Evolutionary conservation across 2,888 invertebrate species (phyloP).

Genomic region (Epinotia ramella): DNA sequence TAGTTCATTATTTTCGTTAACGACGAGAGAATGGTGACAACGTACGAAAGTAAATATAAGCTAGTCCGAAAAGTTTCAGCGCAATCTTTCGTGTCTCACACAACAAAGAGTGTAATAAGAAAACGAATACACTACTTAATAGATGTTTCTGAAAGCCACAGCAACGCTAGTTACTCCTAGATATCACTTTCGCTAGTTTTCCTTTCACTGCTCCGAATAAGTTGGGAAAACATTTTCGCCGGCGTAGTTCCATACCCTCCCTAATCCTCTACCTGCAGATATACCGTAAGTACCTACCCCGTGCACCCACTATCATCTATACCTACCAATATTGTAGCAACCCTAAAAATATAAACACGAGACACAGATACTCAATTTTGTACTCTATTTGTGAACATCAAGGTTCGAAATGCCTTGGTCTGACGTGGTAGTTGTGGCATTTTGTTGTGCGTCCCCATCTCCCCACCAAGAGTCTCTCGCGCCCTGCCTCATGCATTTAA

Average conservation of each 20-base stretch:
- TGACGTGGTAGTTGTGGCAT: conserved; percentile 54
- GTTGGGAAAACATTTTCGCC: conserved; percentile 83
- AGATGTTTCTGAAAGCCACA: conserved; percentile 26
- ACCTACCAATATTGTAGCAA: conserved; percentile 65
- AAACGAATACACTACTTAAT: conserved; percentile 32
- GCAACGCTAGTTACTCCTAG: conserved; percentile 48
- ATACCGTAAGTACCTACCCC: conserved; percentile 78
- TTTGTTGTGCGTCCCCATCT: conserved; percentile 58
- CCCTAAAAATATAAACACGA: conserved; percentile 48
- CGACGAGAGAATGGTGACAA: no score
- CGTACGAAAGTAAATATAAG: no score
- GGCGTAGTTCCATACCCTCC: conserved; percentile 74
- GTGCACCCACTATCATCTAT: conserved; percentile 82
- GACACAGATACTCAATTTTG: conserved; percentile 45
- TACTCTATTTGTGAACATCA: conserved; percentile 39
- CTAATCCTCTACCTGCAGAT: conserved; percentile 84
- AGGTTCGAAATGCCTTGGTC: conserved; percentile 50
- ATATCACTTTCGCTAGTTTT: conserved; percentile 82
- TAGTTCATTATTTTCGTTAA: no score
- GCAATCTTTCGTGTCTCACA: not conserved
- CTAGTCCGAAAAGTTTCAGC: not conserved
- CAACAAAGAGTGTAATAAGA: conserved; percentile 19
- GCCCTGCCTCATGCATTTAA: conserved; percentile 86
- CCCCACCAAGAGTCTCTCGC: conserved; percentile 81
- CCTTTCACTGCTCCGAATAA: conserved; percentile 79